Evolutionary conservation across 2,888 invertebrate genomes (phyloP).

Genomic region (Liopterus haemorrhoidalis): DNA sequence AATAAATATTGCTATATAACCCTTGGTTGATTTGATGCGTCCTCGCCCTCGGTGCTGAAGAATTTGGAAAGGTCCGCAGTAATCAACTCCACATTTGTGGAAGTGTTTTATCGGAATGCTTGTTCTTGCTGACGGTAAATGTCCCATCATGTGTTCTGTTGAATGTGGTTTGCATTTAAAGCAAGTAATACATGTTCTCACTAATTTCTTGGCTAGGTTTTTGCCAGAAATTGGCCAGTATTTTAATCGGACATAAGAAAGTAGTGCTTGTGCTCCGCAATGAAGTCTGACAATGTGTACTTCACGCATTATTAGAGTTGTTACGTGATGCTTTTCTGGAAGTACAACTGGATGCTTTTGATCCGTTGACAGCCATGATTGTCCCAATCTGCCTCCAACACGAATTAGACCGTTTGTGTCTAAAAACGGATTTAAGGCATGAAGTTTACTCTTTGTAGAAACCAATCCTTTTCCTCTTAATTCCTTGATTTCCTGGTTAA

Average conservation of each 20-base stretch:
- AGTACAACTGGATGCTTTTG: not conserved
- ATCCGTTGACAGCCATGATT: not conserved
- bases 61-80: not conserved
- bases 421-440: not conserved
- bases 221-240: constrained; percentile 1
- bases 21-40: not conserved
- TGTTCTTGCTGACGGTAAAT: constrained; percentile 5
- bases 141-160: not conserved
- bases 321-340: too few relatives aligned
- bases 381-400: not conserved
- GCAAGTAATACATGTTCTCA: not conserved
- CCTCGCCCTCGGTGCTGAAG: not conserved
- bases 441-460: constrained; percentile 1
- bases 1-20: constrained; percentile 3
- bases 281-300: not conserved
- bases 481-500: too few relatives aligned
- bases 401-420: not conserved
- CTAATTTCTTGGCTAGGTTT: not conserved
- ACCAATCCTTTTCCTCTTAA: too few relatives aligned
- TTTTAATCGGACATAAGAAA: not conserved
- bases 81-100: not conserved
- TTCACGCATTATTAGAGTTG: constrained; percentile 1
- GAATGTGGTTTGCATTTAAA: too few relatives aligned
- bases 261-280: too few relatives aligned
- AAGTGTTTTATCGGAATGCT: not conserved